These are phyloP conservation scores for Sceliomorpha sp. DNA, from an alignment of 2,888 invertebrate genomes.

Conservation along the genomic window DNA sequence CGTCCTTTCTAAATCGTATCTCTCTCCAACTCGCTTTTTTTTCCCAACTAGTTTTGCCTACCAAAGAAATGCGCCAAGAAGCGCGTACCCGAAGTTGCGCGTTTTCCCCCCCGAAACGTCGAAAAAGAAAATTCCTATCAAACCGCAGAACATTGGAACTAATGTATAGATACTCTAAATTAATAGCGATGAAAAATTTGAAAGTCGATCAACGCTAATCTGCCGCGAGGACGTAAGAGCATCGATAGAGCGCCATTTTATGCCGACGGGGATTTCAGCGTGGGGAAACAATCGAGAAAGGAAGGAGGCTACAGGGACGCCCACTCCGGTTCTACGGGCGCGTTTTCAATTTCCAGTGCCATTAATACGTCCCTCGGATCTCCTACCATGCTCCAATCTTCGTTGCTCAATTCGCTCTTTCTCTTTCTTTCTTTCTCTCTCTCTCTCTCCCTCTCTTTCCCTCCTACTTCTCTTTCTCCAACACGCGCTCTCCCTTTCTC, in stretches of 20 bases:
- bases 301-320: conserved; percentile 61
- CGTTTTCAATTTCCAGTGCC: conserved; percentile 79
- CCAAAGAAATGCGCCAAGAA: too few relatives aligned
- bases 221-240: conserved; percentile 23
- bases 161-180: too few relatives aligned
- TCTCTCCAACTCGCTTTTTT: too few relatives aligned
- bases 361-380: conserved; percentile 71
- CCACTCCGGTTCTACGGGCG: conserved; percentile 67
- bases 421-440: conserved; percentile 44
- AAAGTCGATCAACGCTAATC: conserved; percentile 16
- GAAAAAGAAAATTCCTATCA: too few relatives aligned
- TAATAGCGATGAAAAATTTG: background rate
- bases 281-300: conserved; percentile 66
- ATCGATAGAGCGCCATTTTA: conserved; percentile 65
- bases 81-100: too few relatives aligned
- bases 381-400: conserved; percentile 68
- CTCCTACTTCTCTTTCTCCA: too few relatives aligned
- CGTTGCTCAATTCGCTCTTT: conserved; percentile 53
- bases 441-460: conserved; percentile 36
- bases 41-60: too few relatives aligned
- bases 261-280: conserved; percentile 56
- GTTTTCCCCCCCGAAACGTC: too few relatives aligned
- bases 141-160: too few relatives aligned
- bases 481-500: conserved; percentile 5
- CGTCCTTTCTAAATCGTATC: too few relatives aligned